A percentile compares a stretch with the other conserved stretches of the same genome.
Conservation (phyloP, 2,797 vertebrate species). For the Sternarchorhynchus goeldii region DNA sequence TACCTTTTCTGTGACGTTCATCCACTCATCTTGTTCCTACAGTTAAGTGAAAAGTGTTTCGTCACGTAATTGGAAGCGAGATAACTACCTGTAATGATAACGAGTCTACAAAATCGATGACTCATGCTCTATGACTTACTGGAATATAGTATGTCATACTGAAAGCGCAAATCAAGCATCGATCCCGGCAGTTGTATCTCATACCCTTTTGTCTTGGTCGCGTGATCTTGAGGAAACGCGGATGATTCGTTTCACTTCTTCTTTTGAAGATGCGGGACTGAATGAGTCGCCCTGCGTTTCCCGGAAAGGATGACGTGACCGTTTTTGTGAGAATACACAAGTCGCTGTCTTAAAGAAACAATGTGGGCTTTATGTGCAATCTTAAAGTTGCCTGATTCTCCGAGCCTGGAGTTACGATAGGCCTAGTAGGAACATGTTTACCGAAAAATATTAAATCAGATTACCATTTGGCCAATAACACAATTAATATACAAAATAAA, state of each 20-base stretch:
- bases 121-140: slow-evolving; percentile 53
- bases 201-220: slow-evolving; percentile 39
- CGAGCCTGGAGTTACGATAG: neutral
- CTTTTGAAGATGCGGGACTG: slow-evolving; percentile 45
- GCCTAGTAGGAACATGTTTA: slow-evolving; percentile 8
- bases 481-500: too few relatives aligned
- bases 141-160: slow-evolving; percentile 64
- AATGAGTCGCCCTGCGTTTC: slow-evolving; percentile 62
- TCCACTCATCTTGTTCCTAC: too few relatives aligned
- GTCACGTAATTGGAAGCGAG: neutral
- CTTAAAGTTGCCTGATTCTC: neutral
- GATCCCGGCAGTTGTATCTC: slow-evolving; percentile 32
- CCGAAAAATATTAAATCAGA: too few relatives aligned
- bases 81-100: neutral
- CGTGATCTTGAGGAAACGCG: slow-evolving; percentile 45
- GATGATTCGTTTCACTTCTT: slow-evolving; percentile 49
- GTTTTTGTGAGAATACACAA: slow-evolving; percentile 26
- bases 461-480: too few relatives aligned
- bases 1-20: too few relatives aligned
- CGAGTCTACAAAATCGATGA: neutral
- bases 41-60: neutral
- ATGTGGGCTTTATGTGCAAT: neutral
- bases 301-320: slow-evolving; percentile 72
- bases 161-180: slow-evolving; percentile 58
- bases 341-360: slow-evolving; percentile 47